Evolutionary conservation across 2,888 invertebrate species (phyloP).

Genomic region (Microplitis manilae): DNA sequence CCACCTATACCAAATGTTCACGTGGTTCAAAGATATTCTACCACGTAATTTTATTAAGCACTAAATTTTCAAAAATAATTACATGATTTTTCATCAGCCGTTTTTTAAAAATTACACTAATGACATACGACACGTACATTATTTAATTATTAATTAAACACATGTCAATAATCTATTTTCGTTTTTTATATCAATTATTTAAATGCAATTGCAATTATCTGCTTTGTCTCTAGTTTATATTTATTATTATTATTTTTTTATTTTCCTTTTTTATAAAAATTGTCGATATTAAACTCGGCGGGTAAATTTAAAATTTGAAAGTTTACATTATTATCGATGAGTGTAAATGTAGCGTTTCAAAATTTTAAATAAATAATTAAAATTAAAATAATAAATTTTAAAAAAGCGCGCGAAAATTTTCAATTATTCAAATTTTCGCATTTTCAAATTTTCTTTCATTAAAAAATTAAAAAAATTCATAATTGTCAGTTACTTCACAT

Average conservation of each 20-base stretch:
- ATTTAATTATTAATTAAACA: not conserved
- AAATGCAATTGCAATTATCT: not conserved
- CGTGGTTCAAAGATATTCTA: not conserved
- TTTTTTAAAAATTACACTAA: not conserved
- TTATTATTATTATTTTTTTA: not conserved
- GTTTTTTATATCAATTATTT: not conserved
- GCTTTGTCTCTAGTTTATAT: not conserved
- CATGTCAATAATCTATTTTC: not conserved
- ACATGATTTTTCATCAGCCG: not conserved
- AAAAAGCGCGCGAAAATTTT: too few relatives aligned
- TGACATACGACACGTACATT: not conserved
- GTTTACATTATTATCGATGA: too few relatives aligned
- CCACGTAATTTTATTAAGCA: not conserved
- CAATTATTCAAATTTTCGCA: too few relatives aligned
- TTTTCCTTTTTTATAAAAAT: not conserved
- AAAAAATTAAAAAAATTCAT: too few relatives aligned
- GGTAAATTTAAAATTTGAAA: too few relatives aligned
- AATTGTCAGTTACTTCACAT: too few relatives aligned
- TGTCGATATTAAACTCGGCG: too few relatives aligned
- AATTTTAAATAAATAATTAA: too few relatives aligned
- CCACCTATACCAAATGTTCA: not conserved
- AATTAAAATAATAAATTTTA: too few relatives aligned
- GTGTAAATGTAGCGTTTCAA: too few relatives aligned
- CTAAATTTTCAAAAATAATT: not conserved
- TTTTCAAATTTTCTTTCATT: too few relatives aligned